Percentiles rank a stretch among this genome's conserved stretches.
These are phyloP conservation scores for Platanista minor DNA, from an alignment of 2,113 vertebrate species.

Conservation along the genomic window DNA sequence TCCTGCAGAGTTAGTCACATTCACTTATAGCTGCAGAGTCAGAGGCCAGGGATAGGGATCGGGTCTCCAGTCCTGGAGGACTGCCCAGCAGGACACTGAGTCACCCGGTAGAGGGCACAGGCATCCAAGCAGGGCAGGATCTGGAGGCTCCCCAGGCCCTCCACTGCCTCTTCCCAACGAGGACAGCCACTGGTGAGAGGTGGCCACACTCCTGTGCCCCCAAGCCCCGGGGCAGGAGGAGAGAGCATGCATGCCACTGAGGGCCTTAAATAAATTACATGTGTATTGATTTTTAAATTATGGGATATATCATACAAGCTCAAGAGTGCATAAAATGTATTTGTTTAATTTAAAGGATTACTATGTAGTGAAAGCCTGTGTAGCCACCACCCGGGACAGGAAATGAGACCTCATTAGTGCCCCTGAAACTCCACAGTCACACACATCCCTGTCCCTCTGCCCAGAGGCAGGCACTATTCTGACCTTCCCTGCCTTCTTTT, in stretches of 20 bases:
- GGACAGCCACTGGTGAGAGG: neutral
- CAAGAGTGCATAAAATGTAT: neutral
- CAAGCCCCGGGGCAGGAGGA: neutral
- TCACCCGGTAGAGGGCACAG: neutral
- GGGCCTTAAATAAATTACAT: neutral
- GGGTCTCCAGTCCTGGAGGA: constrained; percentile 15
- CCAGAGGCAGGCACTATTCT: neutral
- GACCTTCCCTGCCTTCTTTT: neutral
- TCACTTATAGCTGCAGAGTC: constrained; percentile 70
- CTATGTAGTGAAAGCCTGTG: neutral
- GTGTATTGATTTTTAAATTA: neutral
- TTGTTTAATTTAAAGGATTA: neutral
- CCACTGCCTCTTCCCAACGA: neutral
- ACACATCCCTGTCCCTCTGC: neutral
- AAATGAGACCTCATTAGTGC: neutral
- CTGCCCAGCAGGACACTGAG: constrained; percentile 10
- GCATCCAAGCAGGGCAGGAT: neutral
- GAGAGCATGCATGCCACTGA: fast-evolving
- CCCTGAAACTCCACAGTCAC: neutral
- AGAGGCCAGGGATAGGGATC: constrained; percentile 49
- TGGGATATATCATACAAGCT: neutral
- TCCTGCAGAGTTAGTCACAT: constrained; percentile 53
- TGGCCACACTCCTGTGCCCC: neutral
- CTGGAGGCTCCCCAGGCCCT: neutral
- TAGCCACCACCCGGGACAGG: neutral